Conservation (phyloP, 2,797 vertebrate genomes). For the Acanthornis magna region DNA sequence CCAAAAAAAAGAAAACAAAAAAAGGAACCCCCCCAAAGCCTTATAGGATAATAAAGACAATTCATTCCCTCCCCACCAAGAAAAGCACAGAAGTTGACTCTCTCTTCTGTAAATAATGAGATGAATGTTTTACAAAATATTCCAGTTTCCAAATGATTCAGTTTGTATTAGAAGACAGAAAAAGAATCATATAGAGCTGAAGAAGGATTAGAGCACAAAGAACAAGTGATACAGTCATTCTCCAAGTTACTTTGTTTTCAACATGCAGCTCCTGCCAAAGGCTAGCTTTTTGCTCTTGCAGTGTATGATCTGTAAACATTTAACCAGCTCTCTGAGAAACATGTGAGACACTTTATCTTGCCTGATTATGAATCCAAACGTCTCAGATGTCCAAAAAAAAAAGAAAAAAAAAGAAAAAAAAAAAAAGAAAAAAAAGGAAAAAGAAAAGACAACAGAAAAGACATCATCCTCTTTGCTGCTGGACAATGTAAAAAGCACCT, state of each 20-base stretch:
- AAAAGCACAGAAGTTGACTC: not conserved
- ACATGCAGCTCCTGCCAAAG: slow-evolving; percentile 43
- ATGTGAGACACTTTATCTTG: slow-evolving; percentile 13
- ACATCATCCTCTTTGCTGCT: not conserved
- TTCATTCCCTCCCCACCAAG: not conserved
- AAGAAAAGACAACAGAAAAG: not conserved
- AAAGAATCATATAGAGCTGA: not conserved
- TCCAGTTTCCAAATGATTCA: slow-evolving; percentile 6
- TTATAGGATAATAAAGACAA: not conserved
- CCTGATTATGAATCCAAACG: slow-evolving; percentile 3
- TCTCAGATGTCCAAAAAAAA: not conserved
- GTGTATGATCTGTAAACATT: slow-evolving; percentile 56
- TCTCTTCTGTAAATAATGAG: not conserved
- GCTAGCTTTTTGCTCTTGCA: slow-evolving; percentile 24
- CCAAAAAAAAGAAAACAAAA: not conserved
- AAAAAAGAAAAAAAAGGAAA: not conserved
- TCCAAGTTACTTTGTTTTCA: slow-evolving; percentile 58
- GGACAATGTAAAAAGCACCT: slow-evolving; percentile 44
- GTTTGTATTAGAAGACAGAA: not conserved
- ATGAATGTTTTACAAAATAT: slow-evolving; percentile 25
- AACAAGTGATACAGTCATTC: slow-evolving; percentile 13
- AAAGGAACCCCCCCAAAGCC: not conserved
- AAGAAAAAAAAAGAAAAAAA: not conserved
- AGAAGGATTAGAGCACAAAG: slow-evolving; percentile 38
- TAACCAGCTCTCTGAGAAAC: slow-evolving; percentile 32